Percentiles rank a stretch among this genome's conserved stretches.
Conservation (phyloP, 1,140 invertebrate genomes). For the Druon quercuslanigerum region DNA sequence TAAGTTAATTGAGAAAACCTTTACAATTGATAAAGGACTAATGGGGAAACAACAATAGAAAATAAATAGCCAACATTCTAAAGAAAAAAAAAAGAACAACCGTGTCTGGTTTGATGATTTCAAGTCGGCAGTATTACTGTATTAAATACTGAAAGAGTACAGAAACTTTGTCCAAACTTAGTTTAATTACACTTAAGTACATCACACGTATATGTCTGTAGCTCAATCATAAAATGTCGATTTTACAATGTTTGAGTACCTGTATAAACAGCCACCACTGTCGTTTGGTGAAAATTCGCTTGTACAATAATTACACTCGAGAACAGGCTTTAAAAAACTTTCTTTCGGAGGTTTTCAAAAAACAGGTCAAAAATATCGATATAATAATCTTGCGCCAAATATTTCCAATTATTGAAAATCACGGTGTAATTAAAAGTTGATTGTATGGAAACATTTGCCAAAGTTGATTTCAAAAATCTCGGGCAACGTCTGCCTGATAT, state of each 20-base stretch:
- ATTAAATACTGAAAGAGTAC: conserved; percentile 9
- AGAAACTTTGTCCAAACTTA: conserved; percentile 27
- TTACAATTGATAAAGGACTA: neutral
- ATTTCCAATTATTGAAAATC: conserved; percentile 11
- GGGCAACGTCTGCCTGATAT: conserved; percentile 40
- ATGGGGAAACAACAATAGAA: neutral
- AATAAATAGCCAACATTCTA: neutral
- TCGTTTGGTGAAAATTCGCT: neutral
- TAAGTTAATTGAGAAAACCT: neutral
- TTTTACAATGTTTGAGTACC: neutral
- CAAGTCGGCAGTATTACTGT: neutral
- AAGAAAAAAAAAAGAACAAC: neutral
- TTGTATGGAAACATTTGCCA: neutral
- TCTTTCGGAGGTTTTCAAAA: neutral
- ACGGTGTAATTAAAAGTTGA: neutral
- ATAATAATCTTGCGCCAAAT: neutral
- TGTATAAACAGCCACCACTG: conserved; percentile 8
- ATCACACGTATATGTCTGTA: conserved; percentile 25
- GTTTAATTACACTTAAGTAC: conserved; percentile 29
- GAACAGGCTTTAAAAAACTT: conserved; percentile 5
- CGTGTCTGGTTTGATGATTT: neutral
- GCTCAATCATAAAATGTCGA: conserved; percentile 9
- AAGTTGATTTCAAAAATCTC: conserved; percentile 5
- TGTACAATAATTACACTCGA: neutral
- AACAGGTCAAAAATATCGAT: neutral